phyloP scores from a whole-genome alignment of 2,888 invertebrate species.

The Ethmia dodecea region DNA sequence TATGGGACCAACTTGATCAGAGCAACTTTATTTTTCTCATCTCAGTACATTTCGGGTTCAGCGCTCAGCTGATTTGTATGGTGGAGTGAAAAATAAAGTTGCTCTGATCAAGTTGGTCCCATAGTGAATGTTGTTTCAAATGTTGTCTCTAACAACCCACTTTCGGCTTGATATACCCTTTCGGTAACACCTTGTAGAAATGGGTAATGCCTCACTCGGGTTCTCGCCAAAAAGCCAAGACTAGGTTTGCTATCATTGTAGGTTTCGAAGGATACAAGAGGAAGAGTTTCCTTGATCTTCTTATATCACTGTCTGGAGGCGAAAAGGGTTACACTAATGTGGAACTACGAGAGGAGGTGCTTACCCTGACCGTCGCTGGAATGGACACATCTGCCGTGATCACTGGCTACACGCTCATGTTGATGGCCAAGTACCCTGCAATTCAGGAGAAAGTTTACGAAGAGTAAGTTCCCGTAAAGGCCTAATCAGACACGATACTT shows the following conservation, averaged over 20 bases:
- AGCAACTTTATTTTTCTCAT: no score
- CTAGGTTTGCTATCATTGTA: conserved; percentile 20
- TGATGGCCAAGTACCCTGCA: conserved; percentile 63
- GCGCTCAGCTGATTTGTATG: no score
- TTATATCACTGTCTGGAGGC: conserved; percentile 68
- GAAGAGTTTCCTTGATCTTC: conserved; percentile 73
- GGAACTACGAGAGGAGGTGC: conserved; percentile 76
- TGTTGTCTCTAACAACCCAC: no score
- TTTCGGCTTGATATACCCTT: no score
- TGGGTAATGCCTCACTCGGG: no score
- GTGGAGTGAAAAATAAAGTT: no score
- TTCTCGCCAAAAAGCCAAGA: no score
- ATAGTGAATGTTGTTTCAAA: no score
- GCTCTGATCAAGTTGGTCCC: no score
- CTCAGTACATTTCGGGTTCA: no score
- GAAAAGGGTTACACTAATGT: conserved; percentile 67
- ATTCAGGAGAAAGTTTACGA: conserved; percentile 61
- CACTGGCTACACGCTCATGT: conserved; percentile 55
- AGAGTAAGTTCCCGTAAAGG: conserved; percentile 45
- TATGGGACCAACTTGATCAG: no score
- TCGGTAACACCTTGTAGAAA: no score
- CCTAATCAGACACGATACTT: neutral
- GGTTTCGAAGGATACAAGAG: conserved; percentile 47
- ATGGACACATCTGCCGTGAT: conserved; percentile 70
- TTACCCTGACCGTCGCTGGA: conserved; percentile 76